Conservation (phyloP, 2,113 vertebrate species). For the Bucco capensis region DNA sequence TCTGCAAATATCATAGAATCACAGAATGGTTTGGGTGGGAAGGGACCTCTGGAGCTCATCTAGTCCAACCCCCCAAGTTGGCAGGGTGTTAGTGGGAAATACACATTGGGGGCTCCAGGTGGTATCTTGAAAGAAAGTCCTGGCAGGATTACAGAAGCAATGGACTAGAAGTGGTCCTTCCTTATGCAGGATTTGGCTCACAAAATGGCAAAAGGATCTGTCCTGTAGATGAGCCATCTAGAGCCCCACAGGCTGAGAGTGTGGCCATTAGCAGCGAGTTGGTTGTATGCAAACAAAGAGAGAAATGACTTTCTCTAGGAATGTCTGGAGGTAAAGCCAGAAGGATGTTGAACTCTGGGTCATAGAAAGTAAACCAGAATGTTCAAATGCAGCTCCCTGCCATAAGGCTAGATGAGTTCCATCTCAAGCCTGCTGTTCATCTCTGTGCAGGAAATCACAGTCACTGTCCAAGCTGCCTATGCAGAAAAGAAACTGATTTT, state of each 20-base stretch:
- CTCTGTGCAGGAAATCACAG: conserved; percentile 9
- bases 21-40: no score
- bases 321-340: neutral
- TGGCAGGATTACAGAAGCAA: neutral
- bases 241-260: neutral
- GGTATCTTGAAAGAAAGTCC: neutral
- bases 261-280: neutral
- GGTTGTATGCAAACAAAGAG: neutral
- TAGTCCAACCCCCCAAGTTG: no score
- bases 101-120: fast-evolving
- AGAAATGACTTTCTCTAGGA: neutral
- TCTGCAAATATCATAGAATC: neutral
- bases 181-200: neutral
- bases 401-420: neutral
- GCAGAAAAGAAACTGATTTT: conserved; percentile 75
- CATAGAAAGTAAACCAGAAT: neutral
- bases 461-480: conserved; percentile 72
- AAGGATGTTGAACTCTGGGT: neutral
- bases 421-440: neutral
- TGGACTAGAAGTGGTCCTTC: neutral
- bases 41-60: no score
- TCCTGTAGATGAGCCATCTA: neutral
- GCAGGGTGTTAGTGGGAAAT: neutral
- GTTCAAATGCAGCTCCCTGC: neutral
- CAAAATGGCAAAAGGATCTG: neutral